A percentile compares a stretch with the other conserved stretches of the same genome.
Evolutionary conservation across 2,113 vertebrate species (phyloP).

Genomic region (Orcinus orca): DNA sequence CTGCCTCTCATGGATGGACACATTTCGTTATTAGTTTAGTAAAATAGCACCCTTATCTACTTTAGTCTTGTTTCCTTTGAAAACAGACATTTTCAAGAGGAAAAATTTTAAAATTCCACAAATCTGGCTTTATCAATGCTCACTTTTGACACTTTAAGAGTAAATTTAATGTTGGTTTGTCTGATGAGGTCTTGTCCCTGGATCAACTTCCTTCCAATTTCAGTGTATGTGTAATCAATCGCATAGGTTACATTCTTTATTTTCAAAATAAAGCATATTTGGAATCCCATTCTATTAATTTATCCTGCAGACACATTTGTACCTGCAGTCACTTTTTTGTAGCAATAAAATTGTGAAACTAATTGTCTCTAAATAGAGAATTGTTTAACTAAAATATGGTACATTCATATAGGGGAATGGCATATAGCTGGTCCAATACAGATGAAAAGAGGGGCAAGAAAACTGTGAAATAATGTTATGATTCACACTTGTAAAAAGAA

Average conservation of each 20-base stretch:
- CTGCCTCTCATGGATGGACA: neutral
- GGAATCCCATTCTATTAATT: neutral
- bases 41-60: neutral
- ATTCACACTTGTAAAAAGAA: neutral
- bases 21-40: neutral
- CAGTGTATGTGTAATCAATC: neutral
- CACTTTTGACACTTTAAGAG: neutral
- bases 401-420: neutral
- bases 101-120: neutral
- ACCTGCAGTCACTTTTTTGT: neutral
- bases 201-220: neutral
- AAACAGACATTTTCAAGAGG: neutral
- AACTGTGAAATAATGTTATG: neutral
- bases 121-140: neutral
- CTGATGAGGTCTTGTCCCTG: neutral
- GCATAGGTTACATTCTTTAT: neutral
- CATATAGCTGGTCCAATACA: neutral
- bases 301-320: neutral
- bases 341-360: neutral
- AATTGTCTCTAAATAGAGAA: neutral
- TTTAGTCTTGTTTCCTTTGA: neutral
- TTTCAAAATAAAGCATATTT: neutral
- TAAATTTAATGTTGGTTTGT: neutral
- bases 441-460: neutral
- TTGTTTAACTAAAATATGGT: neutral